These are phyloP conservation scores for Chrysochloris asiatica DNA, from an alignment of 2,113 vertebrate species.

Conservation along the genomic window DNA sequence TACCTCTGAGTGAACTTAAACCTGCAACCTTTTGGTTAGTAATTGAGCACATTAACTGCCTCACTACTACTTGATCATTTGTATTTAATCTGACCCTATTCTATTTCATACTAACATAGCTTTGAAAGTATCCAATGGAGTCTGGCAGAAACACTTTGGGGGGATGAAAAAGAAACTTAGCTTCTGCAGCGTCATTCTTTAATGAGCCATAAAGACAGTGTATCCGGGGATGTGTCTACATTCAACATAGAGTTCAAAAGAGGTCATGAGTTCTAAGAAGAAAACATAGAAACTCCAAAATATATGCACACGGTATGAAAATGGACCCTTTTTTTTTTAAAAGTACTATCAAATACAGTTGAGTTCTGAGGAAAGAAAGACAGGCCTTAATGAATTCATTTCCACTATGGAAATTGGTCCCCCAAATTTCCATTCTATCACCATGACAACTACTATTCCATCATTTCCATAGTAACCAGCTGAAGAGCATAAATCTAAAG, in stretches of 20 bases:
- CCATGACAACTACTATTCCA: slow-evolving; percentile 84
- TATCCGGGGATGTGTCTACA: background rate
- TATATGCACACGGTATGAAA: background rate
- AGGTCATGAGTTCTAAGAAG: background rate
- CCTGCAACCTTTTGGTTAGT: background rate
- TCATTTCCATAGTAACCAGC: slow-evolving; percentile 83
- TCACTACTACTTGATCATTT: background rate
- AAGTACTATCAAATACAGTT: rapidly evolving
- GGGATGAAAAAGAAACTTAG: slow-evolving; percentile 22
- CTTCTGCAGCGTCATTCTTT: slow-evolving; percentile 38
- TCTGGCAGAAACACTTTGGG: background rate
- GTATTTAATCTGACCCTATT: slow-evolving; percentile 3
- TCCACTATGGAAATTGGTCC: slow-evolving; percentile 69
- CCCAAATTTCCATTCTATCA: slow-evolving; percentile 73
- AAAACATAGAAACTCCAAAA: slow-evolving; percentile 5
- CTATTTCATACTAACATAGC: slow-evolving; percentile 40
- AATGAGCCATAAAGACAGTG: slow-evolving; percentile 33
- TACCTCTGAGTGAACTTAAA: background rate
- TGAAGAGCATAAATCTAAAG: slow-evolving; percentile 78
- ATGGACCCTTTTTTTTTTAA: background rate
- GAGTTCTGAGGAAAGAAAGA: slow-evolving; percentile 73
- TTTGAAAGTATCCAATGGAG: slow-evolving; percentile 33
- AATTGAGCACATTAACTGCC: background rate
- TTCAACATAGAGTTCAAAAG: slow-evolving; percentile 33
- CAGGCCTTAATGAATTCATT: slow-evolving; percentile 53